phyloP scores from a whole-genome alignment of 2,113 vertebrate species.

The Copsychus sechellarum region DNA sequence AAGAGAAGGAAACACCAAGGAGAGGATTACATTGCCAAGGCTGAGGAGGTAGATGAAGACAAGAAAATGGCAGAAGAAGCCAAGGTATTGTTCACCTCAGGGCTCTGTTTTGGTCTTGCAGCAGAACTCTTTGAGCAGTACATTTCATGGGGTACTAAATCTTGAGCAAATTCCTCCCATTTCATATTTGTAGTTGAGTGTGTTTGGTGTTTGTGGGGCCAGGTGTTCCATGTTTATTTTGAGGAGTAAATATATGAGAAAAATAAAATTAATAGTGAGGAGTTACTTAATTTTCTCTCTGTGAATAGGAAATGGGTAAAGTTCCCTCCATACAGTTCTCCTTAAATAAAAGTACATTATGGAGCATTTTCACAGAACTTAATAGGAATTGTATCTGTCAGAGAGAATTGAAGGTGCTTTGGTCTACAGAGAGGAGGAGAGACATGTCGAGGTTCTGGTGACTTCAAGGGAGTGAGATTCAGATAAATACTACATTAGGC shows the following conservation, averaged over 20 bases:
- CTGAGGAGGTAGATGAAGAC: conserved; percentile 93
- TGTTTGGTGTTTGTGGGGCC: not conserved
- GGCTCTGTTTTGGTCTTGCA: not conserved
- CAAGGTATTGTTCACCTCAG: conserved; percentile 76
- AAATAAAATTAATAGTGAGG: not conserved
- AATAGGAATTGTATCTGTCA: not conserved
- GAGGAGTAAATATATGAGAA: not conserved
- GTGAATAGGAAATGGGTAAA: not conserved
- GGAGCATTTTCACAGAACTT: not conserved
- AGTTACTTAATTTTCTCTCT: not conserved
- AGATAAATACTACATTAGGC: not conserved
- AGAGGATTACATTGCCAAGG: conserved; percentile 82
- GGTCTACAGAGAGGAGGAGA: not conserved
- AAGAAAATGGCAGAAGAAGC: conserved; percentile 96
- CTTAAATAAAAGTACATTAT: not conserved
- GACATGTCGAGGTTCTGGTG: not conserved
- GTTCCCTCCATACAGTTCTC: not conserved
- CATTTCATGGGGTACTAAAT: not conserved
- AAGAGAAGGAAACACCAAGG: conserved; percentile 88
- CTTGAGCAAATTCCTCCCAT: not conserved
- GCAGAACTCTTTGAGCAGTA: not conserved
- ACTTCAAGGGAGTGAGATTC: not conserved
- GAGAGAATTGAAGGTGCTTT: not conserved
- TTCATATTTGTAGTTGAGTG: not conserved
- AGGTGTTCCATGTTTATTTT: not conserved